Conservation (phyloP, 2,888 invertebrate genomes). For the Rhagophthalmus giganteus region DNA sequence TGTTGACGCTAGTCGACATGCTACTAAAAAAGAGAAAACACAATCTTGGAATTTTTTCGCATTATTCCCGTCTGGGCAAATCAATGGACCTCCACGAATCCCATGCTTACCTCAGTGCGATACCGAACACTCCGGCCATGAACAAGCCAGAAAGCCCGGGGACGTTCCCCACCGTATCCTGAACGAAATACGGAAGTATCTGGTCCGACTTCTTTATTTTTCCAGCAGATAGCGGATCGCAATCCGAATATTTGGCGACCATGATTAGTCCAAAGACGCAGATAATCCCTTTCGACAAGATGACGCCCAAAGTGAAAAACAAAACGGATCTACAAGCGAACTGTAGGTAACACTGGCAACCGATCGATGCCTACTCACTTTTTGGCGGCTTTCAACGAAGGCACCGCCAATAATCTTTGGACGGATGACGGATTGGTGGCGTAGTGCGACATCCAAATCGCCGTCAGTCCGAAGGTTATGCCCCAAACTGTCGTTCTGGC, state of each 20-base stretch:
- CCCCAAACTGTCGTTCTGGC: conserved; percentile 51
- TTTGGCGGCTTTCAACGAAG: conserved; percentile 60
- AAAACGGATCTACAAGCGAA: conserved; percentile 6
- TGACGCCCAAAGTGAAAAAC: too few relatives aligned
- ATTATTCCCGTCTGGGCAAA: too few relatives aligned
- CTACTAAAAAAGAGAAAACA: conserved; percentile 55
- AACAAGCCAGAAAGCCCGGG: conserved; percentile 76
- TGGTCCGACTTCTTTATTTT: conserved; percentile 62
- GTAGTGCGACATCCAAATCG: conserved; percentile 60
- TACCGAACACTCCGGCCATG: conserved; percentile 73
- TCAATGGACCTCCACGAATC: too few relatives aligned
- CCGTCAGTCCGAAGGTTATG: conserved; percentile 61
- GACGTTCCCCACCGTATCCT: conserved; percentile 66
- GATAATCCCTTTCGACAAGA: conserved; percentile 43
- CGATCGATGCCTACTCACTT: conserved; percentile 46
- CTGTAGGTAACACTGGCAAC: background rate
- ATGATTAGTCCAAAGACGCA: conserved; percentile 64
- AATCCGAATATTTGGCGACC: conserved; percentile 66
- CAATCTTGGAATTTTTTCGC: too few relatives aligned
- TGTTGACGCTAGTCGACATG: conserved; percentile 63
- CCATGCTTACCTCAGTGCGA: conserved; percentile 64
- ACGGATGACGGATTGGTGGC: conserved; percentile 63
- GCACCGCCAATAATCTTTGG: conserved; percentile 65
- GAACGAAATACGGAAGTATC: conserved; percentile 69
- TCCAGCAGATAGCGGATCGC: conserved; percentile 66